Evolutionary conservation across 2,797 vertebrate genomes (phyloP).

Genomic region (Todus mexicanus): DNA sequence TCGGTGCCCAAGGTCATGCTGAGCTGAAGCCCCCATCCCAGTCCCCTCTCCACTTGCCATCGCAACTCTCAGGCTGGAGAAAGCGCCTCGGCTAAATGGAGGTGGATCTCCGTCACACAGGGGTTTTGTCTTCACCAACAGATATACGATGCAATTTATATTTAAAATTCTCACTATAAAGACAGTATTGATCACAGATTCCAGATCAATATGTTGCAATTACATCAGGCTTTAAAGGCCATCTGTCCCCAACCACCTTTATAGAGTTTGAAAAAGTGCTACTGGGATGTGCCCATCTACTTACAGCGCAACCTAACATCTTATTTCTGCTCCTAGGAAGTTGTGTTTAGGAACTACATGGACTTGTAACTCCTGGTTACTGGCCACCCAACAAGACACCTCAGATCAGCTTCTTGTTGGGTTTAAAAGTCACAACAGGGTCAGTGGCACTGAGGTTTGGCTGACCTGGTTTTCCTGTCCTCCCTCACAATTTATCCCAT

Average conservation of each 20-base stretch:
- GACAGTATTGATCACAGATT: conserved; percentile 65
- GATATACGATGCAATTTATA: conserved; percentile 67
- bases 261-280: neutral
- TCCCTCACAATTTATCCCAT: neutral
- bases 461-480: neutral
- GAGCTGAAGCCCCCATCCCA: neutral
- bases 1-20: neutral
- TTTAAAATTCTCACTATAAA: conserved; percentile 66
- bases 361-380: neutral
- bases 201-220: conserved; percentile 58
- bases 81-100: neutral
- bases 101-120: neutral
- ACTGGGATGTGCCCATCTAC: neutral
- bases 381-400: neutral
- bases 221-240: conserved; percentile 50
- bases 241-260: conserved; percentile 39
- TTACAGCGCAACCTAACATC: neutral
- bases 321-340: neutral
- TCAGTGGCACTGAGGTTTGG: neutral
- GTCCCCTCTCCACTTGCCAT: neutral
- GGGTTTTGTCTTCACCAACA: conserved; percentile 33
- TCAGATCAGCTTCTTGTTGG: neutral
- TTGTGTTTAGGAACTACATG: neutral
- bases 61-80: neutral
- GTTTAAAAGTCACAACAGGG: neutral